These are phyloP conservation scores for Pygathrix nemaeus DNA, from an alignment of 2,113 vertebrate species.

Conservation along the genomic window DNA sequence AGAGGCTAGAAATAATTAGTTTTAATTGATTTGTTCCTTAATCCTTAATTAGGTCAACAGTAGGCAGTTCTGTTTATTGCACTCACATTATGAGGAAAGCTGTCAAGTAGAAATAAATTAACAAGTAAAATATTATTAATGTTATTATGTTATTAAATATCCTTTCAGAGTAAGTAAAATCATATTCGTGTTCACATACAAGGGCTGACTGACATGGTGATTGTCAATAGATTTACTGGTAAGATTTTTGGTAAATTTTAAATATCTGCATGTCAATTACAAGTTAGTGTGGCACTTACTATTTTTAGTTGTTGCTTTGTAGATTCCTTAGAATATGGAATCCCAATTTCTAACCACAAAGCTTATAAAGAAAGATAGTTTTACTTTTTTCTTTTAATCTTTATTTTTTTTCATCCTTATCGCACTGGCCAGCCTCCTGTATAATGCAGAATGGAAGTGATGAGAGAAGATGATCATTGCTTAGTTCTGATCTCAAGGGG, in stretches of 20 bases:
- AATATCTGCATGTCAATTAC: background rate
- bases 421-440: background rate
- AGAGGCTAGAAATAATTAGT: background rate
- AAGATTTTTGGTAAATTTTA: slow-evolving; percentile 4
- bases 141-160: background rate
- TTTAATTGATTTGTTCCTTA: background rate
- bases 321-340: slow-evolving; percentile 8
- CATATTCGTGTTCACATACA: background rate
- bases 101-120: background rate
- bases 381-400: slow-evolving; percentile 18
- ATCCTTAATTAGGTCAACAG: slow-evolving; percentile 30
- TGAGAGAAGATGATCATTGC: background rate
- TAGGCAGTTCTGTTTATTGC: background rate
- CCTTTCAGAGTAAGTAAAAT: background rate
- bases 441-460: background rate
- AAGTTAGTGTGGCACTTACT: background rate
- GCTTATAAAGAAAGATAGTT: background rate
- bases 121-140: background rate
- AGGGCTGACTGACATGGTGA: background rate
- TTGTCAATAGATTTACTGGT: background rate
- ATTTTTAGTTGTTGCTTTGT: background rate
- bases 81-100: background rate
- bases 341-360: slow-evolving; percentile 36
- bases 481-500: background rate
- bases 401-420: background rate